phyloP scores from a whole-genome alignment of 2,888 invertebrate species.

The Tortricodes alternella region DNA sequence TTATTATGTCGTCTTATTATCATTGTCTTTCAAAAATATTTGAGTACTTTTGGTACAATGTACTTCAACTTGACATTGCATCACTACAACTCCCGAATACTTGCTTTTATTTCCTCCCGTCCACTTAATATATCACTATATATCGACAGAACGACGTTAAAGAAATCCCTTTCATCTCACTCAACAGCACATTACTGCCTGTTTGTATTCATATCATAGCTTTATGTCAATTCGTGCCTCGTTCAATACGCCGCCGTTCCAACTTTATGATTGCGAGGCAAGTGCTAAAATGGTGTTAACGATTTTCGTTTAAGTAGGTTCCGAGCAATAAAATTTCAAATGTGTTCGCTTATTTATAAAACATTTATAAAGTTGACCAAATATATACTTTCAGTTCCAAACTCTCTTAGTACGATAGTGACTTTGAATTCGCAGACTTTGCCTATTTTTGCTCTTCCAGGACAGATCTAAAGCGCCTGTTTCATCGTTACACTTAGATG shows the following conservation, averaged over 20 bases:
- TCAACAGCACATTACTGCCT: slow-evolving; percentile 11
- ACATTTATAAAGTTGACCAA: too few relatives aligned
- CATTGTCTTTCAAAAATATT: too few relatives aligned
- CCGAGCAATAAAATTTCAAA: not conserved
- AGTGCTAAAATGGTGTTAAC: not conserved
- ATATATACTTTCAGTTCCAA: too few relatives aligned
- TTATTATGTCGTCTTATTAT: too few relatives aligned
- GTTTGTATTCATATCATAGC: slow-evolving; percentile 32
- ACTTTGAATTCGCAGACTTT: too few relatives aligned
- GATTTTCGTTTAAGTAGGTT: not conserved
- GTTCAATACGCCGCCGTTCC: slow-evolving; percentile 3
- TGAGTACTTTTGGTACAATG: too few relatives aligned
- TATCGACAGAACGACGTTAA: slow-evolving; percentile 2
- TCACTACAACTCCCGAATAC: too few relatives aligned
- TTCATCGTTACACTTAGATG: too few relatives aligned
- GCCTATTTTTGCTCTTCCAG: too few relatives aligned
- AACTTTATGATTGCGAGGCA: slow-evolving; percentile 8
- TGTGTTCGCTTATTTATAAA: not conserved
- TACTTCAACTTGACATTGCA: too few relatives aligned
- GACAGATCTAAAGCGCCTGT: too few relatives aligned
- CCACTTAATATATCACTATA: not conserved
- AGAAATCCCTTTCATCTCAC: slow-evolving; percentile 18
- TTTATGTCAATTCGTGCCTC: slow-evolving; percentile 20
- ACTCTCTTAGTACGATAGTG: too few relatives aligned
- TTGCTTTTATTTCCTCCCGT: not conserved